Evolutionary conservation across 1,140 invertebrate species (phyloP).

Genomic region (Pseudoatta argentina): DNA sequence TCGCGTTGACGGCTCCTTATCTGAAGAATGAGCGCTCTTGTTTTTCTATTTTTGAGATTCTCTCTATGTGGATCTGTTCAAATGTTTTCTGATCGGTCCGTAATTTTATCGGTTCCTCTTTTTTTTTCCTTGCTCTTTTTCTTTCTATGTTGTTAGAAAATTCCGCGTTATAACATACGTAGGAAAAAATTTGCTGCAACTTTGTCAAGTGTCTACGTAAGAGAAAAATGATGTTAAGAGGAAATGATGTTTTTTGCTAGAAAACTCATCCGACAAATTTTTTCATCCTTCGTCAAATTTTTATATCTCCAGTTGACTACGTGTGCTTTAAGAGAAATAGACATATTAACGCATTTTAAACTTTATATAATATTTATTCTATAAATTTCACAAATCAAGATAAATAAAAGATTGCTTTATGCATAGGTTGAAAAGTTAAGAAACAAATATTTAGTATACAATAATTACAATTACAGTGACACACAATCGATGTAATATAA

Average conservation of each 20-base stretch:
- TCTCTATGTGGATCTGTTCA: constrained; percentile 30
- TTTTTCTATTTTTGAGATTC: constrained; percentile 44
- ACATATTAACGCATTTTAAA: constrained; percentile 1
- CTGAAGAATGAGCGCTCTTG: constrained; percentile 46
- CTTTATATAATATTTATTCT: not conserved
- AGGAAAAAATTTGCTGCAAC: not conserved
- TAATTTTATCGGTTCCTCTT: constrained; percentile 50
- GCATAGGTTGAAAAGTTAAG: too few species aligned
- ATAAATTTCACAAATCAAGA: not conserved
- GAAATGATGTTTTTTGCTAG: too few species aligned
- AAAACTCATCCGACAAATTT: not conserved
- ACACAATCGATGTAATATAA: not conserved
- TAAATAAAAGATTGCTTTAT: constrained; percentile 15
- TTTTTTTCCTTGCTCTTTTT: constrained; percentile 12
- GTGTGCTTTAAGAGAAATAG: not conserved
- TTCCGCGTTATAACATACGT: not conserved
- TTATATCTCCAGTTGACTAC: not conserved
- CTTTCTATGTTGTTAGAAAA: constrained; percentile 10
- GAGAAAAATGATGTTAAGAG: not conserved
- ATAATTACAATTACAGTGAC: not conserved
- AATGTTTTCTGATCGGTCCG: constrained; percentile 58
- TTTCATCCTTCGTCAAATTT: not conserved
- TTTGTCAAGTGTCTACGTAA: not conserved
- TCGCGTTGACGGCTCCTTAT: constrained; percentile 40
- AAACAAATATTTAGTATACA: not conserved